Conservation (phyloP, 2,888 invertebrate genomes). For the Lithophane leautieri region DNA sequence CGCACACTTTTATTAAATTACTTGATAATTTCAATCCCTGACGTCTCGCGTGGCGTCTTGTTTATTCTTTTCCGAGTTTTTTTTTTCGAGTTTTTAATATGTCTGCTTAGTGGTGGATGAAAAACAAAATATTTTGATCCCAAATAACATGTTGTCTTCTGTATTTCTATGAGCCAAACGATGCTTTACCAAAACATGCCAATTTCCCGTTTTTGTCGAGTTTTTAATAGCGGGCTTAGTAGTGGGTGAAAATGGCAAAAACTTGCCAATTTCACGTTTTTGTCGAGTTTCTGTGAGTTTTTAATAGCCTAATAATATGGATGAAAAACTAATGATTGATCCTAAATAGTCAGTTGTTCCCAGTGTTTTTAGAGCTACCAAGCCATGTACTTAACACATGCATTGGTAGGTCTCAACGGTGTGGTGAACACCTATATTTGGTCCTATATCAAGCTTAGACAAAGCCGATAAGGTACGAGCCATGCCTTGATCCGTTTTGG, state of each 20-base stretch:
- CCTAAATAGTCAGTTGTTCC: not conserved
- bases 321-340: constrained; percentile 2
- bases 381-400: no score
- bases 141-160: not conserved
- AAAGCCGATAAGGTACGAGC: constrained; percentile 25
- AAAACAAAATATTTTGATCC: not conserved
- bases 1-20: constrained; percentile 86
- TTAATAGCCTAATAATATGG: not conserved
- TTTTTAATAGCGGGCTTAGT: not conserved
- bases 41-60: constrained; percentile 75
- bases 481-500: constrained; percentile 34
- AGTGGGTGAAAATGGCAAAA: no score
- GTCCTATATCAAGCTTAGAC: constrained; percentile 32
- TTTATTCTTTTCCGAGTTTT: constrained; percentile 77
- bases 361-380: not conserved
- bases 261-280: no score
- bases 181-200: no score
- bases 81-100: constrained; percentile 46
- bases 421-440: constrained; percentile 1
- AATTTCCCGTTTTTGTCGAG: no score
- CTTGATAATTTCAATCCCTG: constrained; percentile 86
- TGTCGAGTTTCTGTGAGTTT: no score
- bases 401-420: not conserved
- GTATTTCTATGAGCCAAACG: no score
- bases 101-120: not conserved